Percentiles rank a stretch among this genome's conserved stretches.
These are phyloP conservation scores for Vanacampus margaritifer DNA, from an alignment of 2,113 vertebrate species.

Conservation along the genomic window DNA sequence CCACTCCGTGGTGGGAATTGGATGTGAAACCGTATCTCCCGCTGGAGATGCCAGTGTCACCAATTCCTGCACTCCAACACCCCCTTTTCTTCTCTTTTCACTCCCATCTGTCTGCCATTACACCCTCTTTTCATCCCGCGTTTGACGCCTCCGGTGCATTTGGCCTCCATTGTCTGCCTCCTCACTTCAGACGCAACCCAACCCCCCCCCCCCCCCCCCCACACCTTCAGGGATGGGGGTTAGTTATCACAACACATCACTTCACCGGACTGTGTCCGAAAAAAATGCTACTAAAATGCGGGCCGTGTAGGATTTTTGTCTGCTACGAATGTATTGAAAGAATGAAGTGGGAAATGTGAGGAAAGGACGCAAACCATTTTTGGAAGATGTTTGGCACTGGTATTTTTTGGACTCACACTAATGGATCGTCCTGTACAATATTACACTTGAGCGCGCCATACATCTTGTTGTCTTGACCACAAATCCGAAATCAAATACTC, in stretches of 20 bases:
- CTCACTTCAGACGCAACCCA: neutral
- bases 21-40: slow-evolving; percentile 21
- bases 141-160: slow-evolving; percentile 1
- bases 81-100: neutral
- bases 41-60: neutral
- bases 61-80: neutral
- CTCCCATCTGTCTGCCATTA: slow-evolving; percentile 24
- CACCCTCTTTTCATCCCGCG: slow-evolving; percentile 10
- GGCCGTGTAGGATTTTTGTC: neutral
- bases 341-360: no score
- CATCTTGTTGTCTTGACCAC: neutral
- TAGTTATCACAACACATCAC: neutral
- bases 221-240: neutral
- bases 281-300: neutral
- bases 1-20: slow-evolving; percentile 5
- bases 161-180: slow-evolving; percentile 14
- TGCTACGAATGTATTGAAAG: no score
- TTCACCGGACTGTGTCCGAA: neutral
- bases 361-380: neutral
- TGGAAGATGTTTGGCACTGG: neutral
- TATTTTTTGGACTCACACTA: neutral
- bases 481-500: neutral
- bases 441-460: slow-evolving; percentile 11
- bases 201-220: neutral
- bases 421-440: slow-evolving; percentile 20